Evolutionary conservation across 2,113 vertebrate genomes (phyloP).

Genomic region (Aegotheles bennettii): DNA sequence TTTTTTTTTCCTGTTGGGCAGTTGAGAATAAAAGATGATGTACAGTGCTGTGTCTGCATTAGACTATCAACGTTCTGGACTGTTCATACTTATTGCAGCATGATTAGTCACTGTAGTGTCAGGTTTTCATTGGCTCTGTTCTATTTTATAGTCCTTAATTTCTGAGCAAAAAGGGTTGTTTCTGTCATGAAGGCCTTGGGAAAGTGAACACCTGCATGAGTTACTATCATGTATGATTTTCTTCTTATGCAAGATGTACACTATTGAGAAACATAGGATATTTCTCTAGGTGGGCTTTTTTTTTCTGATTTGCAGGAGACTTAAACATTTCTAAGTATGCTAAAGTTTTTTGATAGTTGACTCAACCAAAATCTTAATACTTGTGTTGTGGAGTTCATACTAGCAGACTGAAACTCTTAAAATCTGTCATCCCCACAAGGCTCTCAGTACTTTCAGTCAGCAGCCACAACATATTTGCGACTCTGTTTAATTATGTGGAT

Average conservation of each 20-base stretch:
- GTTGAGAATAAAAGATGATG: background rate
- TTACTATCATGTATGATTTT: background rate
- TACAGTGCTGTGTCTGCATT: background rate
- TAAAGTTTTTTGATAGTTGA: background rate
- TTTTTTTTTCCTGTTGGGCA: background rate
- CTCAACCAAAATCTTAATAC: background rate
- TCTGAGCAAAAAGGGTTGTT: background rate
- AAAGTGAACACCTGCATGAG: background rate
- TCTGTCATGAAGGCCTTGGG: background rate
- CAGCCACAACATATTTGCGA: background rate
- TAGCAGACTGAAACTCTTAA: background rate
- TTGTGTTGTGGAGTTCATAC: background rate
- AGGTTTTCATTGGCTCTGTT: background rate
- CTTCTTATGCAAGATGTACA: background rate
- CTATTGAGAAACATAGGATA: background rate
- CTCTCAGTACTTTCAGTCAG: background rate
- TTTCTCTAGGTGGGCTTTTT: background rate
- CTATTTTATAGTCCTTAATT: background rate
- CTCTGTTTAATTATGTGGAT: background rate
- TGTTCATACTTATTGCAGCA: background rate
- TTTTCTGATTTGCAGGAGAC: background rate
- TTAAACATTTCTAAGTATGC: background rate
- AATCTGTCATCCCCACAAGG: background rate
- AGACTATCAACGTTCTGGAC: background rate
- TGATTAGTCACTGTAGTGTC: background rate